phyloP scores from a whole-genome alignment of 2,888 invertebrate species.

The Lasioglossum zephyrum region DNA sequence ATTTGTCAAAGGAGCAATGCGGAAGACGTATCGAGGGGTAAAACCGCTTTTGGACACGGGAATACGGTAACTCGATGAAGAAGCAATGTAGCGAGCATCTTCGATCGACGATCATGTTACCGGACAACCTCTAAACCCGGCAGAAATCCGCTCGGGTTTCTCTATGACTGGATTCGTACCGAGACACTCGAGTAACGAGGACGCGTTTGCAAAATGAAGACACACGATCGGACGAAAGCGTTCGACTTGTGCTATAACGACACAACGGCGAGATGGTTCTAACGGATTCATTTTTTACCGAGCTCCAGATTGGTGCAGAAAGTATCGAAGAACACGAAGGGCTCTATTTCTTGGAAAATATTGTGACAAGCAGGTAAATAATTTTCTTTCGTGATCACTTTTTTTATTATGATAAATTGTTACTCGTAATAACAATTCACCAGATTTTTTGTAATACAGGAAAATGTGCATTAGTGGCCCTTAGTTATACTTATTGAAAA shows the following conservation, averaged over 20 bases:
- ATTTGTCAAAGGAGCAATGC: conserved; percentile 19
- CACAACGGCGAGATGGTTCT: conserved; percentile 40
- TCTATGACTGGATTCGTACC: conserved; percentile 51
- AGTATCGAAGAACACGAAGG: neutral
- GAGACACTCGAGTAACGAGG: conserved; percentile 56
- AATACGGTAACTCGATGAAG: conserved; percentile 51
- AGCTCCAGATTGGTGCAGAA: neutral
- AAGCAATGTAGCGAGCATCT: conserved; percentile 29
- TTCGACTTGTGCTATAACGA: conserved; percentile 56
- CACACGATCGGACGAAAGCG: conserved; percentile 41
- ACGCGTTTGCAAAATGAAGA: conserved; percentile 48
- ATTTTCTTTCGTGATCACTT: neutral
- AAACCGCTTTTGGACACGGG: conserved; percentile 41
- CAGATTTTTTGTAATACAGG: too few species aligned
- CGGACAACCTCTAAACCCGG: conserved; percentile 45
- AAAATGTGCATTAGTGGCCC: too few species aligned
- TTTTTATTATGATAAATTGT: too few species aligned
- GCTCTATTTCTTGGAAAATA: neutral
- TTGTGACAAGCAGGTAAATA: neutral
- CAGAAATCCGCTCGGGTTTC: conserved; percentile 73
- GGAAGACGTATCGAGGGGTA: conserved; percentile 11
- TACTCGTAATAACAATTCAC: too few species aligned
- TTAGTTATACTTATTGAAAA: too few species aligned
- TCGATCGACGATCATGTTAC: conserved; percentile 70
- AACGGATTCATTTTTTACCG: conserved; percentile 48